These are phyloP conservation scores for Cybosia mesomella DNA, from an alignment of 2,888 invertebrate species.

Conservation along the genomic window DNA sequence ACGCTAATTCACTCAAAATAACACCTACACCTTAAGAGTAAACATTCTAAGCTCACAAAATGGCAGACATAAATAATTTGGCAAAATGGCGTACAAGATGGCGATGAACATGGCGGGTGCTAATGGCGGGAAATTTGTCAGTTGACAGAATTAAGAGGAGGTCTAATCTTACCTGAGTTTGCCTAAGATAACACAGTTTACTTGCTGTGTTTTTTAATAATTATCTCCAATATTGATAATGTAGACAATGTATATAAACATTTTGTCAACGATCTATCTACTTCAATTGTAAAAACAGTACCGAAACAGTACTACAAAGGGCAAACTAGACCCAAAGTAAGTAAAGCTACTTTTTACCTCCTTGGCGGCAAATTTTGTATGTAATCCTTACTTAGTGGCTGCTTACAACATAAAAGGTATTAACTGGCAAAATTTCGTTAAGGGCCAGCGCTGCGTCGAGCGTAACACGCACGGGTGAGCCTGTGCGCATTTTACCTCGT, in stretches of 20 bases:
- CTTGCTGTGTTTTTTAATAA: constrained; percentile 5
- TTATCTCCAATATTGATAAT: background rate
- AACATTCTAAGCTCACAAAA: constrained; percentile 46
- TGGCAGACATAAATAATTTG: constrained; percentile 50
- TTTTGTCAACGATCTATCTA: background rate
- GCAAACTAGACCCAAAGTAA: too few species aligned
- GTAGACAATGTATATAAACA: background rate
- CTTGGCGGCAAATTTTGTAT: too few species aligned
- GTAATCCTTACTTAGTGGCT: too few species aligned
- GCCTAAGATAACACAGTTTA: background rate
- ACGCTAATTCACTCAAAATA: constrained; percentile 19
- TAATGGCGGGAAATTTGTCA: constrained; percentile 51
- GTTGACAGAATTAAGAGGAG: constrained; percentile 33
- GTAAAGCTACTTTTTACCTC: too few species aligned
- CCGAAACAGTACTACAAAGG: too few species aligned
- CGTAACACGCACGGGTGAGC: too few species aligned
- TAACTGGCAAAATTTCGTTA: too few species aligned
- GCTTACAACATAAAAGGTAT: too few species aligned
- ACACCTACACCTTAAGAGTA: constrained; percentile 33
- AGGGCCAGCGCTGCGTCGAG: too few species aligned
- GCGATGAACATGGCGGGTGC: constrained; percentile 32
- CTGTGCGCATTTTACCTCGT: too few species aligned
- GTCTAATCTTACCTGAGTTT: constrained; percentile 26
- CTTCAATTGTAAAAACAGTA: background rate
- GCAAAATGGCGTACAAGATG: constrained; percentile 48